Conservation (phyloP, 2,797 vertebrate genomes). For the Anas bernieri region DNA sequence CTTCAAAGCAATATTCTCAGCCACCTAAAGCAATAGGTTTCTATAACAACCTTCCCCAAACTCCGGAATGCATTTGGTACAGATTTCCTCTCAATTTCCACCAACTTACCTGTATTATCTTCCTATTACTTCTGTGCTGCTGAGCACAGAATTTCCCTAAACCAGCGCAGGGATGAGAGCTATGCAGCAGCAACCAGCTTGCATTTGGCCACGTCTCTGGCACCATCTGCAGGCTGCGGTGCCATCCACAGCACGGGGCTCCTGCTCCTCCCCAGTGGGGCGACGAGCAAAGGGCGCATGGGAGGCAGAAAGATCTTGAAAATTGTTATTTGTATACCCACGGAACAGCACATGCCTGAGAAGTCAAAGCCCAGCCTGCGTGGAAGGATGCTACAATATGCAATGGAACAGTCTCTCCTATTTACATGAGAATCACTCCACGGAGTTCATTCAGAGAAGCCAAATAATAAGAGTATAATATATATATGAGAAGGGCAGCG, state of each 20-base stretch:
- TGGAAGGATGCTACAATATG: rapidly evolving
- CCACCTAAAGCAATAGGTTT: neutral
- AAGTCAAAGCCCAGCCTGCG: neutral
- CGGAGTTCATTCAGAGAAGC: neutral
- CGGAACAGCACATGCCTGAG: rapidly evolving
- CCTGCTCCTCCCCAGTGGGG: neutral
- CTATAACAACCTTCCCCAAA: neutral
- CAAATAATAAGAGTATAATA: rapidly evolving
- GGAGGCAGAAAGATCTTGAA: neutral
- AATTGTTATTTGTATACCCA: rapidly evolving
- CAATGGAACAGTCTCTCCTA: rapidly evolving
- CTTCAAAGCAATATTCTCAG: neutral
- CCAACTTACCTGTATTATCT: neutral
- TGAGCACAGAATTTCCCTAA: neutral
- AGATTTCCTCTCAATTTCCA: neutral
- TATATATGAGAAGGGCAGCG: neutral
- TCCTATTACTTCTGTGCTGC: rapidly evolving
- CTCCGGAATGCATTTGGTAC: neutral
- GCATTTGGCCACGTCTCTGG: slow-evolving; percentile 57
- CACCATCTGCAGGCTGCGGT: slow-evolving; percentile 68
- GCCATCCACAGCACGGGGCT: neutral
- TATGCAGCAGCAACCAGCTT: rapidly evolving
- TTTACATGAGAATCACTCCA: rapidly evolving
- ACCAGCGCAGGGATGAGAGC: rapidly evolving
- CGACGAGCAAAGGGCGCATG: rapidly evolving